A percentile compares a stretch with the other conserved stretches of the same genome.
These are phyloP conservation scores for Diadegma fenestrale DNA, from an alignment of 2,888 invertebrate species.

Conservation along the genomic window DNA sequence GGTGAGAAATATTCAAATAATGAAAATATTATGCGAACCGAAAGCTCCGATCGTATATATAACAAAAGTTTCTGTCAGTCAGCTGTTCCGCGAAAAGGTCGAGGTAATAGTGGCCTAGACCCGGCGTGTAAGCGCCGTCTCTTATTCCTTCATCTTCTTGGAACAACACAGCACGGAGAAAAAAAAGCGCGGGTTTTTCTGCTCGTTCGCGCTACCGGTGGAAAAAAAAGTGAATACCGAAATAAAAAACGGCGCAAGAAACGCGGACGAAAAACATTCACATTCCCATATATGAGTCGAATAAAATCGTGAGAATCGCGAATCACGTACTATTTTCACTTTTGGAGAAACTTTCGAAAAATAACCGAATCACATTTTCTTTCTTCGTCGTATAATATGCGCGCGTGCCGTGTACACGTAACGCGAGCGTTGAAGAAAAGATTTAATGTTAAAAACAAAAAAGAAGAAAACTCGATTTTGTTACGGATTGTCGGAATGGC, in stretches of 20 bases:
- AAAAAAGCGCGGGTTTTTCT: conserved; percentile 8
- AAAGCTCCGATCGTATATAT: background rate
- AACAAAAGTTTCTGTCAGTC: conserved; percentile 20
- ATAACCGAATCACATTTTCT: background rate
- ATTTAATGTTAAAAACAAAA: background rate
- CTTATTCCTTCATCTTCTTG: conserved; percentile 40
- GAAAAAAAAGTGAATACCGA: background rate
- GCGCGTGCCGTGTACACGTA: background rate
- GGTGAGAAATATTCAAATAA: background rate
- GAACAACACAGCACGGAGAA: background rate
- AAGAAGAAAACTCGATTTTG: conserved; percentile 54
- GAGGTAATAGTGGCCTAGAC: conserved; percentile 57
- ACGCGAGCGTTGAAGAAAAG: background rate
- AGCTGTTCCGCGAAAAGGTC: conserved; percentile 48
- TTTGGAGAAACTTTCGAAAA: background rate
- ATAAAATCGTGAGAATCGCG: background rate
- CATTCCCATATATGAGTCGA: background rate
- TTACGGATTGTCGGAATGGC: conserved; percentile 69
- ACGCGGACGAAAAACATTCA: background rate
- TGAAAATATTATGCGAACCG: background rate
- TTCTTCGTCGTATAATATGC: background rate
- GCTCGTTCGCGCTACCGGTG: background rate
- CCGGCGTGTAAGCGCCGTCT: conserved; percentile 41
- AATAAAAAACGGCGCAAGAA: background rate
- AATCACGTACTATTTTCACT: background rate